These are phyloP conservation scores for Polypterus bichir DNA, from an alignment of 2,113 vertebrate genomes.

Conservation along the genomic window DNA sequence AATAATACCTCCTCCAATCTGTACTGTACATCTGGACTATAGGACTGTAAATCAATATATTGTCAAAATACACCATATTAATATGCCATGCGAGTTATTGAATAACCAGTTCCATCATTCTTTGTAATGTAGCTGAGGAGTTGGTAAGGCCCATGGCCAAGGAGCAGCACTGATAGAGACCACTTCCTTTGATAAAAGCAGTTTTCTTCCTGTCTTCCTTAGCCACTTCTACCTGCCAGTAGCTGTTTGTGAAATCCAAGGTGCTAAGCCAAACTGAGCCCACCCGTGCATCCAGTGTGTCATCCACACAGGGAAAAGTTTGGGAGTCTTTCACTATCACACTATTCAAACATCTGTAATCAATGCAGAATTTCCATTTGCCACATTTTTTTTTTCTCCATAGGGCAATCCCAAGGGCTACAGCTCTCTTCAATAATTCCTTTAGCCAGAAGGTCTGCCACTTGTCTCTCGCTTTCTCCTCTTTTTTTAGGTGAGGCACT, in stretches of 20 bases:
- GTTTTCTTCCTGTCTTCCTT: background rate
- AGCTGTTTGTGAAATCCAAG: background rate
- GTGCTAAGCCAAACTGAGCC: background rate
- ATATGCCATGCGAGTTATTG: background rate
- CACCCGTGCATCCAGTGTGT: background rate
- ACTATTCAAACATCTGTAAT: no score
- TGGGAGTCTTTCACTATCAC: no score
- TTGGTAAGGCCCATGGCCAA: background rate
- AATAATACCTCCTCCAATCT: no score
- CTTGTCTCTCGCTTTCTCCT: background rate
- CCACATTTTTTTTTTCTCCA: no score
- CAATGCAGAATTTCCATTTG: no score
- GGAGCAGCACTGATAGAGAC: background rate
- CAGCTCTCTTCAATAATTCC: background rate
- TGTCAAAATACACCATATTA: background rate
- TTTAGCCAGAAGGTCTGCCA: background rate
- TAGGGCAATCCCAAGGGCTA: background rate
- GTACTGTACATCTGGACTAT: background rate
- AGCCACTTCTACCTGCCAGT: background rate
- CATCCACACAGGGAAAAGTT: background rate
- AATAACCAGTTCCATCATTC: background rate
- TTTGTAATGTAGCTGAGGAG: background rate
- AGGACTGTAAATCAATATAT: background rate
- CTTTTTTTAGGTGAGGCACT: background rate
- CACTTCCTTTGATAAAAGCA: background rate